Evolutionary conservation across 2,797 vertebrate genomes (phyloP).

Genomic region (Lateolabrax maculatus): DNA sequence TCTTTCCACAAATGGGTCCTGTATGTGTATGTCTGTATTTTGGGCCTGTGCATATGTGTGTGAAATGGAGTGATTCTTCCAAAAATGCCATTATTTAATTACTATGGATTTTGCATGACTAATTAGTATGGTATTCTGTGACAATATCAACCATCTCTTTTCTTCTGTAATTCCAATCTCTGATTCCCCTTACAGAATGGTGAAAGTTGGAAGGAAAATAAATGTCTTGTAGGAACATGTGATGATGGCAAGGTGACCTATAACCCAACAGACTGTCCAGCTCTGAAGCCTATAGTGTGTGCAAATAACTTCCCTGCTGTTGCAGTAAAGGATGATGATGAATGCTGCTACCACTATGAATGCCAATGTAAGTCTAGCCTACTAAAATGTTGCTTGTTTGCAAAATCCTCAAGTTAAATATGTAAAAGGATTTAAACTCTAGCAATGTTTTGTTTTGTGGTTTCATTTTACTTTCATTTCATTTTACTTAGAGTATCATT

Average conservation of each 20-base stretch:
- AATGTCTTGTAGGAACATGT: conserved; percentile 84
- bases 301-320: conserved; percentile 84
- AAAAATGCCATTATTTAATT: not conserved
- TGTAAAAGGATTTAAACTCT: not conserved
- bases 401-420: not conserved
- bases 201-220: conserved; percentile 81
- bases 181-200: conserved; percentile 78
- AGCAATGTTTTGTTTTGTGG: not conserved
- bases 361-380: conserved; percentile 81
- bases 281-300: conserved; percentile 76
- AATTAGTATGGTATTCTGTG: not conserved
- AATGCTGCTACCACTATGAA: conserved; percentile 87
- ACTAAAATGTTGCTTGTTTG: not conserved
- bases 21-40: too few species aligned
- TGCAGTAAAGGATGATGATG: conserved; percentile 78
- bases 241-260: conserved; percentile 72
- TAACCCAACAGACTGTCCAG: conserved; percentile 68
- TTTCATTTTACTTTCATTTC: not conserved
- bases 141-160: not conserved
- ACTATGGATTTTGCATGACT: not conserved
- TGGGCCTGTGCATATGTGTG: too few species aligned
- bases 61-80: too few species aligned
- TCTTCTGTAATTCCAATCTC: not conserved
- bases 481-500: not conserved
- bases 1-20: too few species aligned